These are phyloP conservation scores for Platycercus adscitus DNA, from an alignment of 2,113 vertebrate genomes.

Conservation along the genomic window DNA sequence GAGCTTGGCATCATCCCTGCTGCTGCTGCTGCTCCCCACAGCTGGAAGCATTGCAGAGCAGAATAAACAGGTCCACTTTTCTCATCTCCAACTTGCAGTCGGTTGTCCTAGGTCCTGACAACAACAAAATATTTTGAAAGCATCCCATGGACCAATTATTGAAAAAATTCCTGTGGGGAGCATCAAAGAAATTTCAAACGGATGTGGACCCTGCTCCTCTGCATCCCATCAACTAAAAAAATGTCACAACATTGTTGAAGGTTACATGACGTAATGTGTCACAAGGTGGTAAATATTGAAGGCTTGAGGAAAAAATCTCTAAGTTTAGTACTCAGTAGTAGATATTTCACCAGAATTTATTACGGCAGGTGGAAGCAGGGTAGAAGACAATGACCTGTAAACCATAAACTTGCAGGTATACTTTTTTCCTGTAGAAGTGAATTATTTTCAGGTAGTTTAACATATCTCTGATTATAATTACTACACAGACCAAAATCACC, in stretches of 20 bases:
- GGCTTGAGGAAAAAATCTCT: not conserved
- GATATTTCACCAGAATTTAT: slow-evolving; percentile 67
- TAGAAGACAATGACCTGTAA: slow-evolving; percentile 50
- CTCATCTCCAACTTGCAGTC: not conserved
- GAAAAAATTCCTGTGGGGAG: slow-evolving; percentile 4
- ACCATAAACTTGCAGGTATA: slow-evolving; percentile 56
- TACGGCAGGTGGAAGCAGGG: not conserved
- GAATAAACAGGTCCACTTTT: not conserved
- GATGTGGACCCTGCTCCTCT: not conserved
- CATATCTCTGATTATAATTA: slow-evolving; percentile 55
- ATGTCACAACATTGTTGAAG: not conserved
- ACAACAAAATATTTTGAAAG: not conserved
- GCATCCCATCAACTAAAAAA: not conserved
- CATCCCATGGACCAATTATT: not conserved
- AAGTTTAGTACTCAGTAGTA: slow-evolving; percentile 51
- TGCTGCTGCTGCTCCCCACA: not conserved
- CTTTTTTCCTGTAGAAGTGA: slow-evolving; percentile 36
- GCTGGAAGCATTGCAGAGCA: not conserved
- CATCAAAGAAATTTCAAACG: not conserved
- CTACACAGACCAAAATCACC: slow-evolving; percentile 23
- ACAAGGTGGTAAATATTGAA: slow-evolving; percentile 11
- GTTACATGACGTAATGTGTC: slow-evolving; percentile 31
- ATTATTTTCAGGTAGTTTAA: slow-evolving; percentile 69
- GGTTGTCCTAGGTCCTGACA: not conserved
- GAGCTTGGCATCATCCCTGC: not conserved